A percentile compares a stretch with the other conserved stretches of the same genome.
These are phyloP conservation scores for Enteromius viviparus DNA, from an alignment of 2,797 vertebrate genomes.

Conservation along the genomic window DNA sequence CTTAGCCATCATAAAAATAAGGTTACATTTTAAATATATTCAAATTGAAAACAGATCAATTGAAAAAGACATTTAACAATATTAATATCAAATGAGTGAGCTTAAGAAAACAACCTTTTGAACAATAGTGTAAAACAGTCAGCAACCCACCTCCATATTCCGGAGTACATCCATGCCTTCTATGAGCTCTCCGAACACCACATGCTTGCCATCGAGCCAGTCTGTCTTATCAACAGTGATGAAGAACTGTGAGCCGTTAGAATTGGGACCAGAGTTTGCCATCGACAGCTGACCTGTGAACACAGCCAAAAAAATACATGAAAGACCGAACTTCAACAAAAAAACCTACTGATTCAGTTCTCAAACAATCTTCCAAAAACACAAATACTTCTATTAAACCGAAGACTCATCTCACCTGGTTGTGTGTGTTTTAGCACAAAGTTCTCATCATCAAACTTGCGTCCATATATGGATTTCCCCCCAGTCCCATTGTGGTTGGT, in stretches of 20 bases:
- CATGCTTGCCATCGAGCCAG: slow-evolving; percentile 95
- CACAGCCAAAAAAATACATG: not conserved
- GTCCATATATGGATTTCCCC: slow-evolving; percentile 95
- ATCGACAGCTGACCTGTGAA: slow-evolving; percentile 86
- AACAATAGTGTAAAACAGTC: not conserved
- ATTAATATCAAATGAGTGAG: not conserved
- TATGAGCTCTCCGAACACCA: slow-evolving; percentile 93
- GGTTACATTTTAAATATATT: not conserved
- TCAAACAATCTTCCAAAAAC: not conserved
- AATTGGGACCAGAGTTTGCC: slow-evolving; percentile 92
- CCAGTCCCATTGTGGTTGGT: slow-evolving; percentile 98
- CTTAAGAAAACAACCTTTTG: not conserved
- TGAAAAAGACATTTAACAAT: not conserved
- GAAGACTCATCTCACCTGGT: slow-evolving; percentile 78
- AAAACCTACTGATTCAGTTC: not conserved
- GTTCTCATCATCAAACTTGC: slow-evolving; percentile 98
- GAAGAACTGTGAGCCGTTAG: slow-evolving; percentile 95
- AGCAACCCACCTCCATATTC: slow-evolving; percentile 86
- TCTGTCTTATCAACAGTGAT: slow-evolving; percentile 92
- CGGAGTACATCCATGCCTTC: slow-evolving; percentile 93
- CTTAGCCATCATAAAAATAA: not conserved
- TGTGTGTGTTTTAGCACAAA: slow-evolving; percentile 95
- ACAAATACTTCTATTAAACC: not conserved
- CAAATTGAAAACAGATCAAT: not conserved
- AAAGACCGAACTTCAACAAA: not conserved